phyloP scores from a whole-genome alignment of 2,797 vertebrate species.

The Tapera naevia region DNA sequence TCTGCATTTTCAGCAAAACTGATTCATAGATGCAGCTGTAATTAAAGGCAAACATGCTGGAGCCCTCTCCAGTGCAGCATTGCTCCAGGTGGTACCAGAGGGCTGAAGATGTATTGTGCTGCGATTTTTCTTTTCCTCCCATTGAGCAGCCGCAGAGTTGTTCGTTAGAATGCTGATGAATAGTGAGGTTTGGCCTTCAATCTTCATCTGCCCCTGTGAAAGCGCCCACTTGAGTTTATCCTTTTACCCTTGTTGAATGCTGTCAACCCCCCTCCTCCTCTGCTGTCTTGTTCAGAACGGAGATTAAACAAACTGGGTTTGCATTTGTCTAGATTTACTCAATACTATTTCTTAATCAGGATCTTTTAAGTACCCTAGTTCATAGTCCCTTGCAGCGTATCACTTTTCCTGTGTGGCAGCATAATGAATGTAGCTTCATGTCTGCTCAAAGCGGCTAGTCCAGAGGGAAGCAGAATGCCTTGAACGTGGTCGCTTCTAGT shows the following conservation, averaged over 20 bases:
- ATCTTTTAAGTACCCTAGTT: background rate
- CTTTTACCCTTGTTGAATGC: background rate
- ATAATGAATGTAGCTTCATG: background rate
- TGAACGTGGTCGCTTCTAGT: background rate
- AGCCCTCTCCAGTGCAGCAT: fast-evolving
- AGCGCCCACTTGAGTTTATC: background rate
- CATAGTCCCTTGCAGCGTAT: background rate
- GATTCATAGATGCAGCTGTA: background rate
- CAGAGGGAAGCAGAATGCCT: background rate
- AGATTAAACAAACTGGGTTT: background rate
- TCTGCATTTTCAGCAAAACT: background rate
- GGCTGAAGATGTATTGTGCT: background rate
- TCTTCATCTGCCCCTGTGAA: background rate
- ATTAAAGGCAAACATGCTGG: background rate
- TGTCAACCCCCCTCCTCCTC: background rate
- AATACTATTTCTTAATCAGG: background rate
- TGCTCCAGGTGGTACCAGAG: slow-evolving; percentile 44
- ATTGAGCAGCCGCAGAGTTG: background rate
- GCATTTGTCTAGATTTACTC: background rate
- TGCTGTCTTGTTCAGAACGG: background rate
- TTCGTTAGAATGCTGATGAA: background rate
- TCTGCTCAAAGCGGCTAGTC: background rate
- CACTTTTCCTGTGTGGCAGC: background rate
- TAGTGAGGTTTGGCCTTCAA: background rate
- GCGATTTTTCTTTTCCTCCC: background rate